Conservation (phyloP, 2,797 vertebrate genomes). For the Chelidonichthys spinosus region DNA sequence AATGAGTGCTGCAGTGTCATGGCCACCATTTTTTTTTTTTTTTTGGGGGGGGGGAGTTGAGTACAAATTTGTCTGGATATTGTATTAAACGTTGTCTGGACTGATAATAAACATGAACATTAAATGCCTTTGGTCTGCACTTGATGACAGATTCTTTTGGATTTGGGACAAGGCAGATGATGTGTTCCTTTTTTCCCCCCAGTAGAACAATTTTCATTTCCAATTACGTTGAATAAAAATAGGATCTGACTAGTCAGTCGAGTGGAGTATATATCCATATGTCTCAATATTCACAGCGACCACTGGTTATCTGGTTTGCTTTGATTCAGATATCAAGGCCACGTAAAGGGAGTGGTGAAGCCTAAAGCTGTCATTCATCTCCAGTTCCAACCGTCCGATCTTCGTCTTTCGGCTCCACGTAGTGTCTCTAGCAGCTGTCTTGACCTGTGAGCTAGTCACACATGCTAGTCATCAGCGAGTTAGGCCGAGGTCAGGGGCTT, state of each 20-base stretch:
- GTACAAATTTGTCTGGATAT: conserved; percentile 58
- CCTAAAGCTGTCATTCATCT: conserved; percentile 66
- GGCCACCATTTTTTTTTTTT: conserved; percentile 43
- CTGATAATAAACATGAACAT: conserved; percentile 53
- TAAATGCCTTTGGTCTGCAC: conserved; percentile 42
- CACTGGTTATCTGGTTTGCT: conserved; percentile 49
- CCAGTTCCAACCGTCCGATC: conserved; percentile 55
- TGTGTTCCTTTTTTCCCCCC: conserved; percentile 31
- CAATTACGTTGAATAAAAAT: conserved; percentile 63
- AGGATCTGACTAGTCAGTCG: conserved; percentile 37
- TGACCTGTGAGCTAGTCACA: conserved; percentile 82
- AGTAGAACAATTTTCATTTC: conserved; percentile 45
- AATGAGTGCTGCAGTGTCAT: conserved; percentile 61
- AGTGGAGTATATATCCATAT: conserved; percentile 62
- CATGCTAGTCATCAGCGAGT: conserved; percentile 87
- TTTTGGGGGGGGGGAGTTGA: conserved; percentile 12
- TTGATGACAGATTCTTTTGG: conserved; percentile 47
- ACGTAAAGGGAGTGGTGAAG: conserved; percentile 51
- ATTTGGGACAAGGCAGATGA: conserved; percentile 38
- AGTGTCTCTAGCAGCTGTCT: conserved; percentile 83
- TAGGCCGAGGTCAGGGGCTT: conserved; percentile 85
- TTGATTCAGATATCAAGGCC: conserved; percentile 68
- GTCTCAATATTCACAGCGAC: conserved; percentile 56
- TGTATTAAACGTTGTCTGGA: conserved; percentile 46
- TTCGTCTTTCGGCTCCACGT: conserved; percentile 53